Evolutionary conservation across 2,797 vertebrate genomes (phyloP), one percentile per base, ranked within the genome.

Genomic region (Syngnathus acus): DNA sequence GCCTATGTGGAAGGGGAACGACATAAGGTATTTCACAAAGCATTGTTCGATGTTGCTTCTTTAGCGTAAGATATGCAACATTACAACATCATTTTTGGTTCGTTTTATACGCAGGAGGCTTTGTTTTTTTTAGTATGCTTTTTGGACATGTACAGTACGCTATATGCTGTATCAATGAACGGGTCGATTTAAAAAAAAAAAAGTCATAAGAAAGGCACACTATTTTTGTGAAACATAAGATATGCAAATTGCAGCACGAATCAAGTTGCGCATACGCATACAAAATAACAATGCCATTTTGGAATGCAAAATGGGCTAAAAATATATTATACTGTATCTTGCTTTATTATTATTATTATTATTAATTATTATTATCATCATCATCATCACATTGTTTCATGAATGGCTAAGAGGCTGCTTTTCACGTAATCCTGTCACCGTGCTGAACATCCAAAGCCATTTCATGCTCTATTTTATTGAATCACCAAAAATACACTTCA

Each of bases 401-500:
- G 72, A 81, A 72, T 74, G 76, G 67, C 16, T 53, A 68, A 62
- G 42, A 21, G 57, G 68, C 75, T 66, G 58, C 66, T 75, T 71
- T 66, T 67, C 26, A 68, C 21, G n/a, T 82, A 80, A 84, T 84
- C 71, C 71, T 65, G 62, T 76, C 73, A 65, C 69, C 51, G 47
- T 76, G 67, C 61, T 40, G 69, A 60, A 74, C 84, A 81, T 84
- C 64, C 42, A 70, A 73, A 78, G 82, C 68, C 69, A 69, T 76
- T 81, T 78, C 61, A 80, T 75, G 65, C 73, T 81, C 71, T 68
- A 80, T 69, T 81, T 80, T 80, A 78, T 83, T 84, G 63, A 86
- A 82, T 81, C 78, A 77, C 68, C 73, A 72, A 81, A 85, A 85
- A 80, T 69, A 79, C 69, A 87, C 66, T 74, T 74, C 53, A 84